Evolutionary conservation across 1,140 invertebrate species (phyloP), one percentile per base, ranked within the genome.

Genomic region (Sarcophaga peregrina): DNA sequence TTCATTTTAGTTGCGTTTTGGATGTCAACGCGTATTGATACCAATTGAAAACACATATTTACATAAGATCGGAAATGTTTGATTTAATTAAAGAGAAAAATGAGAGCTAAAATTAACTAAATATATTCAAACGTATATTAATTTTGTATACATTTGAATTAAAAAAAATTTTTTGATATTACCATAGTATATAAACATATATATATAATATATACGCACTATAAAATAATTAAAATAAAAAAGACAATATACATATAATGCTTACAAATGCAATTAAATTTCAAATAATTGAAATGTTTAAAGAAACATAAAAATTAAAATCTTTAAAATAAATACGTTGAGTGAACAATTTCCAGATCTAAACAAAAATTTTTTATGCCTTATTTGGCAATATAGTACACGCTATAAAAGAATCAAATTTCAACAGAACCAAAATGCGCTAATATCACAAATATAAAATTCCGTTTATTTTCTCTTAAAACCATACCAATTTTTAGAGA

Each of bases 1-100:
- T 84, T 84, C 46, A 68, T 74, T 81, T 83, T 84, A 90, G 89
- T 90, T 88, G 89, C 87, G 89, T 89, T 90, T 90, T 90, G 87
- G 89, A 90, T 90, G 89, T 89, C 89, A 90, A 87, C 88, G 88
- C 87, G 87, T 83, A 85, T 82, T 85, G 52, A 17, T 37, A 68
- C 62, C 62, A 20, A n/a, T 37, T 37, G 25, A 37, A 37, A 37
- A 4, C 25, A 37, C 25, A 37, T 37, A 37, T 20, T 68, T 20
- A 17, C 6, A 68, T 20, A 68, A 68, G 20, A 68, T 20, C 17
- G 8, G 20, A 68, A 68, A 68, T 68, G n/a, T 68, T 8, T 52
- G 15, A 52, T 50, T 75, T 54, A n/a, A 48, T 10, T 46, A 11
- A 48, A 48, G 45, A 20, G 8, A 15, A 82, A 52, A 82, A 37